phyloP scores from a whole-genome alignment of 2,888 invertebrate genomes.

The Pocota personata region DNA sequence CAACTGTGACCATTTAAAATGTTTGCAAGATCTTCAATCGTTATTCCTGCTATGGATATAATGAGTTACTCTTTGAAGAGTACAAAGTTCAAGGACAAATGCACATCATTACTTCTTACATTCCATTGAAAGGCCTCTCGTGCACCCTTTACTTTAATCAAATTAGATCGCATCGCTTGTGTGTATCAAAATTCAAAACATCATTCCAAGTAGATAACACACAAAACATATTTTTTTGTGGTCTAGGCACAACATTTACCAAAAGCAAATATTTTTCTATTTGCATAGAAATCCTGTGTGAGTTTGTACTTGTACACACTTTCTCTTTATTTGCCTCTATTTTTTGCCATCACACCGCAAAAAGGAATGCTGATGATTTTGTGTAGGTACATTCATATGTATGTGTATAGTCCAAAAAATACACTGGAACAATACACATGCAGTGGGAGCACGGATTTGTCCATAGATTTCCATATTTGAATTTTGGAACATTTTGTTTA shows the following conservation, averaged over 20 bases:
- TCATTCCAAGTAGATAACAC: background rate
- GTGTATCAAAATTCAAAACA: constrained; percentile 40
- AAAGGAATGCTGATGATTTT: constrained; percentile 51
- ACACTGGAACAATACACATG: constrained; percentile 46
- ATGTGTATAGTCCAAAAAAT: background rate
- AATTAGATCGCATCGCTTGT: constrained; percentile 31
- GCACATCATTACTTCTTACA: no score
- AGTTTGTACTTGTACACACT: constrained; percentile 45
- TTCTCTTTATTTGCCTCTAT: constrained; percentile 19
- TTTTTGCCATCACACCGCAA: background rate
- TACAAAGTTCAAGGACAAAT: no score
- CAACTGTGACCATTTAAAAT: no score
- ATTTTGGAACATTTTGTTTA: constrained; percentile 56
- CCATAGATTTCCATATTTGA: constrained; percentile 60
- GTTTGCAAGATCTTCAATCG: no score
- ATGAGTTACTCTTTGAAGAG: no score
- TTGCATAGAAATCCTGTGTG: constrained; percentile 59
- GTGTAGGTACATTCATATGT: background rate
- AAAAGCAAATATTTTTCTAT: constrained; percentile 64
- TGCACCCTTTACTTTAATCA: constrained; percentile 1
- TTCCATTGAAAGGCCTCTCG: background rate
- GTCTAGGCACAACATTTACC: constrained; percentile 31
- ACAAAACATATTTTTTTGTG: background rate
- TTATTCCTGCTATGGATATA: no score
- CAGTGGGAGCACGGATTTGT: constrained; percentile 50